Evolutionary conservation across 2,113 vertebrate species (phyloP), one percentile per base, ranked within the genome.

Genomic region (Urocitellus parryii): DNA sequence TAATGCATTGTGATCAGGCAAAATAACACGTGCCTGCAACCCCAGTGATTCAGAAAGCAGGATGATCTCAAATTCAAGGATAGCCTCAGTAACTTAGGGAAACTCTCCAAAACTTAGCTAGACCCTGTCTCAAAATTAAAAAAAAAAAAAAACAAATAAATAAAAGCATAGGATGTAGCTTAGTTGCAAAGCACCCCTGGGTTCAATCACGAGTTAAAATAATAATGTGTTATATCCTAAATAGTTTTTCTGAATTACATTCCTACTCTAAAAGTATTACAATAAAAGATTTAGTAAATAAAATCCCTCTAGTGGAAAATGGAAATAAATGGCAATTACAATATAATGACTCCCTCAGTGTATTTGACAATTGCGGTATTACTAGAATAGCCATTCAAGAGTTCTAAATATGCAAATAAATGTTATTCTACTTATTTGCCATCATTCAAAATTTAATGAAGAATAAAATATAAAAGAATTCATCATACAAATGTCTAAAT

Each of bases 381-480:
- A 92, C 72, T 82, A 84, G 39, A 88, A 92, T 65, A 79, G 24
- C 73, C 94, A 94, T 63, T 91, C 56, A 93, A 87, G 42, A 89
- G 22, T 48, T 91, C 48, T 83, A 95, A 96, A 72, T 68, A 79
- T 88, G n/a, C 61, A 96, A 96, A 80, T 76, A 90, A 63, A 68
- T 58, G 29, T 51, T 61, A 61, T 81, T 29, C 4, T 20, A 58
- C n/a, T 90, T 53, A 39, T 58, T 90, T 96, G 22, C 10, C 34
- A 89, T 90, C 72, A 51, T 61, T 83, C 63, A 86, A 85, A 89
- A 6, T 93, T 68, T 70, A 89, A 68, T 87, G 8, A 39, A 79
- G 39, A 88, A 17, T 81, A 39, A 92, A 86, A 58, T 42, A 61
- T 67, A 85, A 88, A 93, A 83, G 27, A 85, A 90, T 53, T 24